These are phyloP conservation scores for Deilephila porcellus DNA, from an alignment of 2,888 invertebrate species.

Conservation along the genomic window DNA sequence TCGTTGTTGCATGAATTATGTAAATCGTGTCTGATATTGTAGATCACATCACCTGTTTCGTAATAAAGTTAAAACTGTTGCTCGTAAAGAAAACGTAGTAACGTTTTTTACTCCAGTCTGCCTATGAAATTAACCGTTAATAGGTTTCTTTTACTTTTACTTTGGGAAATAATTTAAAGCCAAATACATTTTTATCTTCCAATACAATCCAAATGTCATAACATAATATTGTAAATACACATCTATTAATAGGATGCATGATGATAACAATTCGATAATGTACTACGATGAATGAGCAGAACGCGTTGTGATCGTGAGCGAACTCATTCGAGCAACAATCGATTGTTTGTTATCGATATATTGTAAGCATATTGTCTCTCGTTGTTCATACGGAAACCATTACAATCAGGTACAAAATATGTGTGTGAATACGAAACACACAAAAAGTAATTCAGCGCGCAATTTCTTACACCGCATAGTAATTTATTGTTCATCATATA, in stretches of 20 bases:
- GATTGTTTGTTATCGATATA: background rate
- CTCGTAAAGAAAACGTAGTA: background rate
- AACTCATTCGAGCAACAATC: slow-evolving; percentile 11
- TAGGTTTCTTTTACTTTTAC: too few relatives aligned
- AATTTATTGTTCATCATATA: slow-evolving; percentile 2
- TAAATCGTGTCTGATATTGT: background rate
- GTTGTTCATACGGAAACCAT: slow-evolving; percentile 11
- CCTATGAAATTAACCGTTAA: background rate
- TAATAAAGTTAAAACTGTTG: background rate
- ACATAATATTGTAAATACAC: background rate
- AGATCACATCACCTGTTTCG: background rate
- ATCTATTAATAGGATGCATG: slow-evolving; percentile 24
- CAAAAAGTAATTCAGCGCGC: slow-evolving; percentile 7
- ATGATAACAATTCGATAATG: slow-evolving; percentile 20
- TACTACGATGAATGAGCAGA: background rate
- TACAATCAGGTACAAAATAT: slow-evolving; percentile 4
- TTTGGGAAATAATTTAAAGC: background rate
- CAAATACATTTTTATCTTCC: background rate
- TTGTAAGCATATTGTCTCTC: slow-evolving; percentile 4
- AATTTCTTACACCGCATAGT: background rate
- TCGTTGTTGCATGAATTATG: slow-evolving; percentile 16
- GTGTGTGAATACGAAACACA: slow-evolving; percentile 8
- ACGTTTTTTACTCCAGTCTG: background rate
- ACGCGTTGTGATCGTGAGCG: background rate
- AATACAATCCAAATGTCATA: background rate